phyloP scores from a whole-genome alignment of 2,797 vertebrate genomes.

The Gambusia yucatana region DNA sequence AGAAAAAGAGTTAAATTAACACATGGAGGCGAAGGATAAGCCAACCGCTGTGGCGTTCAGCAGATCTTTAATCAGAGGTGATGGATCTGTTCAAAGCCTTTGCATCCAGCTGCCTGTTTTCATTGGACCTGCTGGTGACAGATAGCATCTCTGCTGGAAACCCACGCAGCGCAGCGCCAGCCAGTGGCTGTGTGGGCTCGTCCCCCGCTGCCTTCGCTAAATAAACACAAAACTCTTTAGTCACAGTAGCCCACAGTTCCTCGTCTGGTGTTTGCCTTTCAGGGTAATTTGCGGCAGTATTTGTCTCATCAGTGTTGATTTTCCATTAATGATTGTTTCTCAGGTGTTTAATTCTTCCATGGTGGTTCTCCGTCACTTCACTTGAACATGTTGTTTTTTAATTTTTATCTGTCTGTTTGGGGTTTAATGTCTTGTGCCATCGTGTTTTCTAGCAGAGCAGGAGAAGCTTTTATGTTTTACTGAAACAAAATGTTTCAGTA shows the following conservation, averaged over 20 bases:
- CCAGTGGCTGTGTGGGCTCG: conserved; percentile 35
- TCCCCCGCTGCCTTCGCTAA: conserved; percentile 49
- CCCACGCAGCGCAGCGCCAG: conserved; percentile 48
- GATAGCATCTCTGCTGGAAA: conserved; percentile 60
- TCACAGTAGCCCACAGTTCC: conserved; percentile 33
- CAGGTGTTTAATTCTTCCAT: background rate
- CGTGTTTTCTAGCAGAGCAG: background rate
- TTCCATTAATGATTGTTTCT: conserved; percentile 7
- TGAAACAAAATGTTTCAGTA: background rate
- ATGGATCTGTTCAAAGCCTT: conserved; percentile 44
- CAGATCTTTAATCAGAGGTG: conserved; percentile 28
- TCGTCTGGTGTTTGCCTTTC: conserved; percentile 32
- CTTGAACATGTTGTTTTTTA: background rate
- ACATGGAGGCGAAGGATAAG: background rate
- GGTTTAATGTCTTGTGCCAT: background rate
- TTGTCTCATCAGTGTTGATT: conserved; percentile 36
- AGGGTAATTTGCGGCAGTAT: conserved; percentile 12
- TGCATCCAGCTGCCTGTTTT: conserved; percentile 57
- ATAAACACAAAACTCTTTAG: conserved; percentile 53
- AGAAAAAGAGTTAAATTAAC: background rate
- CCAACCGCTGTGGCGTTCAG: conserved; percentile 6
- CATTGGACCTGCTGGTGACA: conserved; percentile 50
- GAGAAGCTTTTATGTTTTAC: background rate
- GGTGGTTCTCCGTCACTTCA: background rate
- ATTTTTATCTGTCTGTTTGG: background rate